phyloP scores from a whole-genome alignment of 2,888 invertebrate genomes.

The Ochropleura plecta region DNA sequence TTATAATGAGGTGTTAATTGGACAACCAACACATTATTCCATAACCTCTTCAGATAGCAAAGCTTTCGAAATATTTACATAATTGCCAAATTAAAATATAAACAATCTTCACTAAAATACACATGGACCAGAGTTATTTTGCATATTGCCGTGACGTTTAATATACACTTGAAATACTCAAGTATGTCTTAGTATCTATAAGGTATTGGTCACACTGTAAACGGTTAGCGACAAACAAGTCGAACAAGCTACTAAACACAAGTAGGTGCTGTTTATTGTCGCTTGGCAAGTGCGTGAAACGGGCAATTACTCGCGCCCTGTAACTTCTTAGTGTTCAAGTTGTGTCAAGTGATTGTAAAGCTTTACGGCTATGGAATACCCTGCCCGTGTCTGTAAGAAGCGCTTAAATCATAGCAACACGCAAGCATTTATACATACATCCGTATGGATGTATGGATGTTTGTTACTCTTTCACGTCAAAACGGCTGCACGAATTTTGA shows the following conservation, averaged over 20 bases:
- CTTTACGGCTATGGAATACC: too few relatives aligned
- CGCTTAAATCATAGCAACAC: not conserved
- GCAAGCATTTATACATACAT: not conserved
- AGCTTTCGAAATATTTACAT: constrained; percentile 52
- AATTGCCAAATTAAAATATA: constrained; percentile 35
- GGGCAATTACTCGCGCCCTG: not conserved
- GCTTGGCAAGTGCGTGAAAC: not conserved
- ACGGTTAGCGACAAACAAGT: not conserved
- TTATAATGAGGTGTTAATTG: constrained; percentile 47
- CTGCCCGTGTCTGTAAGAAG: too few relatives aligned
- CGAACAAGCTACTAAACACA: not conserved
- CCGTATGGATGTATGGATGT: too few relatives aligned
- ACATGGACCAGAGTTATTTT: constrained; percentile 21
- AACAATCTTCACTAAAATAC: constrained; percentile 22
- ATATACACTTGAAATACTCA: constrained; percentile 35
- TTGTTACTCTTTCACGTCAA: too few relatives aligned
- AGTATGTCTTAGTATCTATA: constrained; percentile 16
- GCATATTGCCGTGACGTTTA: constrained; percentile 25
- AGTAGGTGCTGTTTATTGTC: not conserved
- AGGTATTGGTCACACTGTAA: not conserved
- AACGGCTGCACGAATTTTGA: too few relatives aligned
- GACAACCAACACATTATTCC: constrained; percentile 9
- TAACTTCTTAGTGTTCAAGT: not conserved
- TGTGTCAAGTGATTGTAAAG: not conserved
- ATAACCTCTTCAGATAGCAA: constrained; percentile 7